These are phyloP conservation scores for Lepilemur septentrionalis DNA, from an alignment of 2,797 vertebrate genomes.

Conservation along the genomic window DNA sequence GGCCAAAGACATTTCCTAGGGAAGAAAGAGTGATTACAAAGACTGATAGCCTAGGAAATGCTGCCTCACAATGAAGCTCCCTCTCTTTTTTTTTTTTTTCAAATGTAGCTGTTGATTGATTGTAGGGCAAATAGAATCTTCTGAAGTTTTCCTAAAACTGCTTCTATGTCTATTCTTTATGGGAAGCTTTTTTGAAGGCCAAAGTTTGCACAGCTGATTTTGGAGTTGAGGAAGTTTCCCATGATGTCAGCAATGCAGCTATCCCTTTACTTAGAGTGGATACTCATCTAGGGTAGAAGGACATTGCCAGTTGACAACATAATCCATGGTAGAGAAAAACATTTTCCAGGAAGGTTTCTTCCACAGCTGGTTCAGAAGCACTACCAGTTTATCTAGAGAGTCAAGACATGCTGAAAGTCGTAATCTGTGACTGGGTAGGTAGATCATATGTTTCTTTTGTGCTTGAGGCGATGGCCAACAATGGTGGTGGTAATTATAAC, in stretches of 20 bases:
- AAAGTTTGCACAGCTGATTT: neutral
- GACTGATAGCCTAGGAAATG: neutral
- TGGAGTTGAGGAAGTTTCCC: neutral
- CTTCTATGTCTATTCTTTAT: neutral
- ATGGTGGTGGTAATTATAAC: neutral
- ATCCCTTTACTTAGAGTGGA: neutral
- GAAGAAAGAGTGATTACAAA: neutral
- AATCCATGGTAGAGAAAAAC: neutral
- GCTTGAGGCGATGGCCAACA: neutral
- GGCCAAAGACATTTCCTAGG: neutral
- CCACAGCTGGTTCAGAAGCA: neutral
- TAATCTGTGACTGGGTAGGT: neutral
- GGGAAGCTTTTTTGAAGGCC: neutral
- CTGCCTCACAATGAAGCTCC: neutral
- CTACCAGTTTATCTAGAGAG: neutral
- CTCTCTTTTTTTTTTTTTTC: neutral
- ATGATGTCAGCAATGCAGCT: neutral
- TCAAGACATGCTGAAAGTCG: neutral
- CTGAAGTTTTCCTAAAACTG: neutral
- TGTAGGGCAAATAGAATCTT: neutral
- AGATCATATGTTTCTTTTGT: neutral
- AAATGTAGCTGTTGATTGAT: neutral
- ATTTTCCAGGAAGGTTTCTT: neutral
- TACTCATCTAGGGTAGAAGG: neutral
- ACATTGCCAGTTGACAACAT: neutral